Conservation (phyloP, 2,113 vertebrate species). For the Ciconia boyciana region DNA sequence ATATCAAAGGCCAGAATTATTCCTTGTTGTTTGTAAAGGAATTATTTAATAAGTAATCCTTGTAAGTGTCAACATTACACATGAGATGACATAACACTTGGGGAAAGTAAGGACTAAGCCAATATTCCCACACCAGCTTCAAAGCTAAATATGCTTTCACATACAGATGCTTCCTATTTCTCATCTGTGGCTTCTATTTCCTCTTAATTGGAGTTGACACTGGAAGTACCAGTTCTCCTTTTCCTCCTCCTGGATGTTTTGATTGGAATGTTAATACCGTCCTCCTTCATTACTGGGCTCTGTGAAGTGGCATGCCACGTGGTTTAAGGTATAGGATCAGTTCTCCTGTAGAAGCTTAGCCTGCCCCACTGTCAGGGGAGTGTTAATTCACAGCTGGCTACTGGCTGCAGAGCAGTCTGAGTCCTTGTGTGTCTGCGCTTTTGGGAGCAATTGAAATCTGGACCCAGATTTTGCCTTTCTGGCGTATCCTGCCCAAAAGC, state of each 20-base stretch:
- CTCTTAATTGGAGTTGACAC: conserved; percentile 62
- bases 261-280: conserved; percentile 59
- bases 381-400: background rate
- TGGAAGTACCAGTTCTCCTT: conserved; percentile 55
- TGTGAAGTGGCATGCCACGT: background rate
- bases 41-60: conserved; percentile 73
- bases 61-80: conserved; percentile 62
- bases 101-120: conserved; percentile 69
- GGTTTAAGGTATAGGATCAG: background rate
- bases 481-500: background rate
- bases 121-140: conserved; percentile 66
- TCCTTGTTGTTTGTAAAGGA: conserved; percentile 70
- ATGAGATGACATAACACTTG: conserved; percentile 65
- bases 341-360: background rate
- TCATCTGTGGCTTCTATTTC: conserved; percentile 58
- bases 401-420: background rate
- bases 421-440: background rate
- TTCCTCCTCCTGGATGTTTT: conserved; percentile 65
- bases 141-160: conserved; percentile 62
- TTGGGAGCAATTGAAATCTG: background rate
- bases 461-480: background rate
- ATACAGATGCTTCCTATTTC: conserved; percentile 57
- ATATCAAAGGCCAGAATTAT: conserved; percentile 69
- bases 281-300: conserved; percentile 7
- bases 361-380: background rate